phyloP scores from a whole-genome alignment of 1,140 invertebrate genomes.

The Aphaenogaster rudis region DNA sequence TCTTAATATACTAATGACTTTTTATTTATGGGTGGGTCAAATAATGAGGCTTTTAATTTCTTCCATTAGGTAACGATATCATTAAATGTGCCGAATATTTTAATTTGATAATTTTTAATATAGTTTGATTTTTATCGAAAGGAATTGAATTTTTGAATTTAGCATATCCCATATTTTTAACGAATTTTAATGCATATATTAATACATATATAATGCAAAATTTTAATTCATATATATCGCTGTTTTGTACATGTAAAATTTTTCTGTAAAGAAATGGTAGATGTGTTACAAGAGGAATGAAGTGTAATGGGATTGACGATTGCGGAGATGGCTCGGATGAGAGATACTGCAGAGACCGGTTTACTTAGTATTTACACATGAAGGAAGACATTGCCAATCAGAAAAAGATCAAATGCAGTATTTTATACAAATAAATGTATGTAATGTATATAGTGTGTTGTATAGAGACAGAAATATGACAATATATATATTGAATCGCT shows the following conservation, averaged over 20 bases:
- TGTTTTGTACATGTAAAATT: conserved; percentile 15
- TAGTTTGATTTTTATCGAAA: not conserved
- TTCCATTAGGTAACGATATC: not conserved
- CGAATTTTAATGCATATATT: no score
- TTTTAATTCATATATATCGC: not conserved
- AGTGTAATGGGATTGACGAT: conserved; percentile 91
- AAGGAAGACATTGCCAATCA: conserved; percentile 44
- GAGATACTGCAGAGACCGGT: conserved; percentile 87
- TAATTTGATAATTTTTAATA: not conserved
- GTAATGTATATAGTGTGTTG: conserved; percentile 74
- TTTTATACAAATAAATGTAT: conserved; percentile 67
- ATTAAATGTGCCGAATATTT: not conserved
- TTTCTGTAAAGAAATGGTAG: conserved; percentile 86
- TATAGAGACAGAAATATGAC: conserved; percentile 74
- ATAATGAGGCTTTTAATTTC: not conserved
- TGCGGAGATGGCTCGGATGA: conserved; percentile 92
- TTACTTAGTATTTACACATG: conserved; percentile 39
- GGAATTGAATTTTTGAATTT: not conserved
- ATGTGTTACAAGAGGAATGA: conserved; percentile 87
- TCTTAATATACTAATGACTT: not conserved
- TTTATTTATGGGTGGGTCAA: not conserved
- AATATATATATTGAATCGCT: conserved; percentile 60
- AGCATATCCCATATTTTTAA: not conserved
- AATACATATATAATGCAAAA: not conserved
- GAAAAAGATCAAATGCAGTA: conserved; percentile 39